Conservation (phyloP, 2,113 vertebrate species). For the Sisor rabdophorus region DNA sequence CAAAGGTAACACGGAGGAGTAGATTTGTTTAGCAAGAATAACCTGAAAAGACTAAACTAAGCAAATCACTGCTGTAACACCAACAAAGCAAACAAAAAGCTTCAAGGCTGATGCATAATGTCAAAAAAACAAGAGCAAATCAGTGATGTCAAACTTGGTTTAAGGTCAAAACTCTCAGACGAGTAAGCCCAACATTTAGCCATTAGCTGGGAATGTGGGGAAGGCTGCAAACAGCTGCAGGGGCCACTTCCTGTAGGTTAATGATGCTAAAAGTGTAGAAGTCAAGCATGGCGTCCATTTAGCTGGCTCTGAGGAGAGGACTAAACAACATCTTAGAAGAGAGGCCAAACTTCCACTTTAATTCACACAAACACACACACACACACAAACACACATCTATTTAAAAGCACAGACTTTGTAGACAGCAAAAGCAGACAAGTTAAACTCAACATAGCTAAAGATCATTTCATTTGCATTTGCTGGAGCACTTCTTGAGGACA, state of each 20-base stretch:
- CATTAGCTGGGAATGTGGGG: slow-evolving; percentile 59
- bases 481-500: slow-evolving; percentile 29
- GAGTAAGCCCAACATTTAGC: slow-evolving; percentile 69
- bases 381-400: slow-evolving; percentile 5
- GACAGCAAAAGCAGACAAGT: slow-evolving; percentile 20
- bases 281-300: slow-evolving; percentile 73
- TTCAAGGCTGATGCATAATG: slow-evolving; percentile 62
- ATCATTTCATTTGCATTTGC: slow-evolving; percentile 9
- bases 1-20: slow-evolving; percentile 63
- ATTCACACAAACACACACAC: not conserved
- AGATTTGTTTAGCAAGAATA: slow-evolving; percentile 23
- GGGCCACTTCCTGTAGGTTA: slow-evolving; percentile 77
- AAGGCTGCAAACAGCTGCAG: slow-evolving; percentile 71
- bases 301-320: slow-evolving; percentile 58
- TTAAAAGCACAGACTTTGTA: slow-evolving; percentile 25
- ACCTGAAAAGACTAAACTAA: slow-evolving; percentile 23
- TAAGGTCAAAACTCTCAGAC: slow-evolving; percentile 69
- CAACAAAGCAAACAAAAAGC: slow-evolving; percentile 64
- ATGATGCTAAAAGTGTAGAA: slow-evolving; percentile 77
- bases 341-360: slow-evolving; percentile 22
- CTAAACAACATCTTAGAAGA: slow-evolving; percentile 57
- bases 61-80: not conserved
- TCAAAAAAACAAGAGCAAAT: slow-evolving; percentile 67
- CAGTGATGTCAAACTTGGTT: slow-evolving; percentile 68
- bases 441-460: slow-evolving; percentile 21